Conservation (phyloP, 2,797 vertebrate species). For the Aulostomus chinensis region DNA sequence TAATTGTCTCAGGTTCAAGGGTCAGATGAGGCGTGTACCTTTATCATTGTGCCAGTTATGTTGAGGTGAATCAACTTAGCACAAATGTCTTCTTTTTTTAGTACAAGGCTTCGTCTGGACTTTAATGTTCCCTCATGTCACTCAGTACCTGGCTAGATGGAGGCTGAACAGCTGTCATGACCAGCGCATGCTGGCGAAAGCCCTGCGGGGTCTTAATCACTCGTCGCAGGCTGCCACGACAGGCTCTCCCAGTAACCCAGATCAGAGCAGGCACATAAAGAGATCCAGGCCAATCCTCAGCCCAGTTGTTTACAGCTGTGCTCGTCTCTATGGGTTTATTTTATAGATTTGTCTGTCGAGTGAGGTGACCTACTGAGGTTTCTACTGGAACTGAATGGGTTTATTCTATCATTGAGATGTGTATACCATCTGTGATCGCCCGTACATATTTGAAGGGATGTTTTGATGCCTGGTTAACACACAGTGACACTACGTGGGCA, state of each 20-base stretch:
- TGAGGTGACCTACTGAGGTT: too few relatives aligned
- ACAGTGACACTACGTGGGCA: neutral
- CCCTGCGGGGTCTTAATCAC: slow-evolving; percentile 48
- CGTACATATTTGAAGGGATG: neutral
- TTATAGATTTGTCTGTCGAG: too few relatives aligned
- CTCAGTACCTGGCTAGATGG: neutral
- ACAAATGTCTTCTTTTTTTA: neutral
- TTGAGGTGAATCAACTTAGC: neutral
- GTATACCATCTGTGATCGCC: neutral
- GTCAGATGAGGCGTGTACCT: slow-evolving; percentile 1
- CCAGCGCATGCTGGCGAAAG: slow-evolving; percentile 27
- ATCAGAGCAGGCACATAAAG: slow-evolving; percentile 40
- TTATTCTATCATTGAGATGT: too few relatives aligned
- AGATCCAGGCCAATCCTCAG: slow-evolving; percentile 29
- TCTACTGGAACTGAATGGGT: too few relatives aligned
- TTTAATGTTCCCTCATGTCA: slow-evolving; percentile 19
- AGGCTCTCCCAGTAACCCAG: slow-evolving; percentile 52
- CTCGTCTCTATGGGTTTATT: neutral
- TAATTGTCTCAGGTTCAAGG: slow-evolving; percentile 4
- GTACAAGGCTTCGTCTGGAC: neutral
- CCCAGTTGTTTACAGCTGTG: slow-evolving; percentile 11
- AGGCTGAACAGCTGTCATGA: slow-evolving; percentile 29
- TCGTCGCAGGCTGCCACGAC: slow-evolving; percentile 22
- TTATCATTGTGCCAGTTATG: neutral
- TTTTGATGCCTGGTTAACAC: neutral